Evolutionary conservation across 2,888 invertebrate genomes (phyloP), one percentile per base, ranked within the genome.

Genomic region (Candidula unifasciata): DNA sequence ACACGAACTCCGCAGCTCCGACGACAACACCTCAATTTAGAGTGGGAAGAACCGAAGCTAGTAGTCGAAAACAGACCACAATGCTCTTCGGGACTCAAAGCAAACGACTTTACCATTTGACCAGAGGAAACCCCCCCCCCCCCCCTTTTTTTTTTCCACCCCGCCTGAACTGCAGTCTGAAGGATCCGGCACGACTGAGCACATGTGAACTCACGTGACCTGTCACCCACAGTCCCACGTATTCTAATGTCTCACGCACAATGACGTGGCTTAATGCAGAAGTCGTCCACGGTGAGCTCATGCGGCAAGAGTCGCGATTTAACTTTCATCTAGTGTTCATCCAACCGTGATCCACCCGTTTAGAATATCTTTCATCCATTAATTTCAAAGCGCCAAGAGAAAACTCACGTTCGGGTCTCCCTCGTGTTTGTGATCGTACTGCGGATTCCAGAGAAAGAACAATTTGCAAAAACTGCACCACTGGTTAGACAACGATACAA

Each of bases 231-330:
- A 18, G 30, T 30, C 24, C 57, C 77, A 57, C 77, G 57, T 77
- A 27, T 77, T 57, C 77, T 33, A 21, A 30, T 57, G 33, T 10
- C 33, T 57, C 30, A 35, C 30, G 57, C 57, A 33, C 77, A 37
- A 66, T 79, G 79, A 66, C 79, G 66, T 52, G 66, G 66, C 79
- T 79, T 66, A 79, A 79, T 35, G 79, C 37, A 44, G 52, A 33
- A 30, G 18, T 44, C 52, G 68, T 68, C 68, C 52, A 35, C 68
- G 30, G 80, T 68, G 69, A 35, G 24, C 54, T 80, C 60, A 69
- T 66, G 27, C 69, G 52, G 1, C 30, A 69, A 69, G 54, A 80
- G 69, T 54, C 69, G 44, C 18, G 52, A 44, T 68, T 69, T 52
- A 30, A 68, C 68, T 24, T 6, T 68, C 24, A 52, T 69, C 54